Percentiles rank a stretch among this genome's conserved stretches.
phyloP scores from a whole-genome alignment of 2,888 invertebrate genomes.

The Euplexia lucipara region DNA sequence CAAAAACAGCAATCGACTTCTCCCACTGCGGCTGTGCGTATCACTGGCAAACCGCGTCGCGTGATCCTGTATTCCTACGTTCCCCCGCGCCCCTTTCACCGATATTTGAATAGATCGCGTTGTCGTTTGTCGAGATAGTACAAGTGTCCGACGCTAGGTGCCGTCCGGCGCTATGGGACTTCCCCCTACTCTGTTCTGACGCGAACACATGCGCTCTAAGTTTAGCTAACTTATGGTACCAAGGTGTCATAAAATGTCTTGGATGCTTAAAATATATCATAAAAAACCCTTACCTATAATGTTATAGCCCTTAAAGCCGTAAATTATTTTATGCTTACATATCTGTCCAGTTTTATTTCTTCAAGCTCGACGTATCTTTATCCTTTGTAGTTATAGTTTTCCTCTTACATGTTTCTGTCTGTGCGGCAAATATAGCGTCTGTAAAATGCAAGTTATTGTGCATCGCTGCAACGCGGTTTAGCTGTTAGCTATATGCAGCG shows the following conservation, averaged over 20 bases:
- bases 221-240: constrained; percentile 62
- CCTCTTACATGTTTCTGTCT: constrained; percentile 55
- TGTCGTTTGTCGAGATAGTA: too few species aligned
- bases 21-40: too few species aligned
- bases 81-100: too few species aligned
- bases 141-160: too few species aligned
- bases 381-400: constrained; percentile 56
- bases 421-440: constrained; percentile 46
- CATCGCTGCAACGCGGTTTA: constrained; percentile 29
- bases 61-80: too few species aligned
- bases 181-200: constrained; percentile 70
- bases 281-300: constrained; percentile 63
- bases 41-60: too few species aligned
- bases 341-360: constrained; percentile 67
- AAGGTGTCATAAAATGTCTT: constrained; percentile 60
- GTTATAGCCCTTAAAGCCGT: constrained; percentile 64
- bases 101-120: too few species aligned
- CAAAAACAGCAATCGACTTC: too few species aligned
- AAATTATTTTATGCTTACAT: constrained; percentile 66
- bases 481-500: constrained; percentile 61
- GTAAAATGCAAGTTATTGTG: constrained; percentile 53
- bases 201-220: constrained; percentile 67
- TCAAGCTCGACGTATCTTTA: constrained; percentile 62
- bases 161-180: too few species aligned
- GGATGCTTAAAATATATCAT: constrained; percentile 65